These are phyloP conservation scores for Pocillopora damicornis DNA, from an alignment of 64 coral and sea anemone genomes.

Conservation along the genomic window DNA sequence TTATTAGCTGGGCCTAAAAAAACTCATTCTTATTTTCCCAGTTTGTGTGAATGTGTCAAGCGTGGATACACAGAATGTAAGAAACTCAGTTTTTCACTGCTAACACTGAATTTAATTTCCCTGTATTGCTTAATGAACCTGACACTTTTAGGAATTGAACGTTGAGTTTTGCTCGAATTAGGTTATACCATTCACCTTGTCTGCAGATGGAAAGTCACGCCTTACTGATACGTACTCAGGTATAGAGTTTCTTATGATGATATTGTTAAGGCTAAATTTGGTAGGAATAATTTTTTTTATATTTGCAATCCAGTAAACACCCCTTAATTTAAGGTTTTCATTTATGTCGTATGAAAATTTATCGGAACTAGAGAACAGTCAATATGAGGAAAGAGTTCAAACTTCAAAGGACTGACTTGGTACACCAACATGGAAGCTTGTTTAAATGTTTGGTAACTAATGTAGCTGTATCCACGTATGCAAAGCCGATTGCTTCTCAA, in stretches of 20 bases:
- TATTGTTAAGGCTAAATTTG: background rate
- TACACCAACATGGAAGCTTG: too few relatives aligned
- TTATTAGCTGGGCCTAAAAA: background rate
- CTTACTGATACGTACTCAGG: background rate
- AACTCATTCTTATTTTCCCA: background rate
- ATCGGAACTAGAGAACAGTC: too few relatives aligned
- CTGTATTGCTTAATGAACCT: background rate
- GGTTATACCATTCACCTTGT: background rate
- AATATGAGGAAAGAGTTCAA: too few relatives aligned
- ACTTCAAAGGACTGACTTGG: too few relatives aligned
- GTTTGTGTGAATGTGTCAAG: slow-evolving; percentile 6
- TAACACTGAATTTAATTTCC: background rate
- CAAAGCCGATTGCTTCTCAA: too few relatives aligned
- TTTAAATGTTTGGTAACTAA: too few relatives aligned
- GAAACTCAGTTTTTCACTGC: background rate
- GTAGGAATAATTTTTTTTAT: background rate
- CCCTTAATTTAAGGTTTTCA: too few relatives aligned
- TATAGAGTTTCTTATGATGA: background rate
- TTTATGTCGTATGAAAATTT: too few relatives aligned
- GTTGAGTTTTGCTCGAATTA: background rate
- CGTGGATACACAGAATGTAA: slow-evolving; percentile 3
- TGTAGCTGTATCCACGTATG: too few relatives aligned
- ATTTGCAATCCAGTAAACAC: background rate
- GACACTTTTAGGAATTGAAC: too few relatives aligned
- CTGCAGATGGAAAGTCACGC: background rate